phyloP scores from a whole-genome alignment of 2,888 invertebrate species.

The Drosophila yooni region DNA sequence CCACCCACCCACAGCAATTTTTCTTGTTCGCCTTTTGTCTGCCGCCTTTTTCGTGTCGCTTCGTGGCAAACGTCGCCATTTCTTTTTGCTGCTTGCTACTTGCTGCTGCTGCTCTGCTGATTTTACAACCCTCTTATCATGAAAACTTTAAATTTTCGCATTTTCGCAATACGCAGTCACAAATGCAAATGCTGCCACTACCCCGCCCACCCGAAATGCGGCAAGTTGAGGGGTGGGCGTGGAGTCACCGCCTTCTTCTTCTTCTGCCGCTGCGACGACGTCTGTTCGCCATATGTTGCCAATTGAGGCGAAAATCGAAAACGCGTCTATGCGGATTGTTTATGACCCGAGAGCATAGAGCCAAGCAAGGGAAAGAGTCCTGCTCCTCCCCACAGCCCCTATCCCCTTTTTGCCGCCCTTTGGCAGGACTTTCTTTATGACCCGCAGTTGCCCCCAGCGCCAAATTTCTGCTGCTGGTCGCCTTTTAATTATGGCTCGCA shows the following conservation, averaged over 20 bases:
- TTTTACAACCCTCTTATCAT: constrained; percentile 77
- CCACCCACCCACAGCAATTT: constrained; percentile 74
- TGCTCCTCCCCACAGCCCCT: neutral
- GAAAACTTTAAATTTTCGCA: constrained; percentile 79
- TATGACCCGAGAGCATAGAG: constrained; percentile 61
- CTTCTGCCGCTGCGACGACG: constrained; percentile 8
- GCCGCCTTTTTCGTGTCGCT: constrained; percentile 73
- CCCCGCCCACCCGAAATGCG: constrained; percentile 10
- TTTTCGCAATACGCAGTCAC: constrained; percentile 77
- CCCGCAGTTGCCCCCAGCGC: neutral
- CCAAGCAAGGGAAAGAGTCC: neutral
- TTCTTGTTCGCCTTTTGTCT: constrained; percentile 77
- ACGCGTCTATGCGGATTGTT: constrained; percentile 75
- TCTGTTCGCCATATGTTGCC: constrained; percentile 73
- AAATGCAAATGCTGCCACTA: constrained; percentile 71
- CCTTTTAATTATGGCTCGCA: constrained; percentile 78
- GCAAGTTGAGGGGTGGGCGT: neutral
- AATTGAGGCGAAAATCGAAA: constrained; percentile 80
- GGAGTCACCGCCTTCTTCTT: constrained; percentile 3
- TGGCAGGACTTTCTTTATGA: constrained; percentile 23
- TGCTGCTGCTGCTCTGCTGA: constrained; percentile 33
- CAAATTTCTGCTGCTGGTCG: constrained; percentile 30
- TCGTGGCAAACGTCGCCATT: constrained; percentile 69
- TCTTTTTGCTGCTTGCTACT: constrained; percentile 61
- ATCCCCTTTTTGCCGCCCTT: neutral